Conservation (phyloP, 2,113 vertebrate genomes). For the Oreotrochilus melanogaster region DNA sequence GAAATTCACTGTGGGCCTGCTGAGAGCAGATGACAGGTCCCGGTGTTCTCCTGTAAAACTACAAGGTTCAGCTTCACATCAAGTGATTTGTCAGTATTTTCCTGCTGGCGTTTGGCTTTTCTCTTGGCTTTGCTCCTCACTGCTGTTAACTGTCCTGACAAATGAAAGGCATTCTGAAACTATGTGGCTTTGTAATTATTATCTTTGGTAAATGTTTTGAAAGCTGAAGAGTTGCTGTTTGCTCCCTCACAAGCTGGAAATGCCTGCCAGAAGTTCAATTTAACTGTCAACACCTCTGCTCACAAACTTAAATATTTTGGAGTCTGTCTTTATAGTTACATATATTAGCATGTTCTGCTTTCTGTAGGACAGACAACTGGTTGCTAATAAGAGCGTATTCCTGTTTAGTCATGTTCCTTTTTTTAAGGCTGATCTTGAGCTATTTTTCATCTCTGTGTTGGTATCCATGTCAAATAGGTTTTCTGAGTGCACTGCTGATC, state of each 20-base stretch:
- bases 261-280: slow-evolving; percentile 76
- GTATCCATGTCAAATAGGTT: neutral
- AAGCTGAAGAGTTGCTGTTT: slow-evolving; percentile 64
- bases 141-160: slow-evolving; percentile 63
- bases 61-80: neutral
- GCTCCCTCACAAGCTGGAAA: slow-evolving; percentile 48
- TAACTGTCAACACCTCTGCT: slow-evolving; percentile 77
- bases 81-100: slow-evolving; percentile 40
- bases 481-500: neutral
- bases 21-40: neutral
- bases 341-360: slow-evolving; percentile 65
- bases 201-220: slow-evolving; percentile 73
- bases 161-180: slow-evolving; percentile 71
- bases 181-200: slow-evolving; percentile 75
- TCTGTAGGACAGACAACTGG: slow-evolving; percentile 64
- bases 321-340: slow-evolving; percentile 58
- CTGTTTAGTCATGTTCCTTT: slow-evolving; percentile 70
- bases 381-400: slow-evolving; percentile 56
- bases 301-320: slow-evolving; percentile 66
- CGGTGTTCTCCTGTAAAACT: neutral
- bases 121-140: slow-evolving; percentile 59
- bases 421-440: slow-evolving; percentile 25
- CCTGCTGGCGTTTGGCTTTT: slow-evolving; percentile 59
- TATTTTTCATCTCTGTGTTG: neutral
- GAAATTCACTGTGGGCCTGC: neutral